Evolutionary conservation across 2,113 vertebrate genomes (phyloP), one percentile per base, ranked within the genome.

Genomic region (Phyllostomus hastatus): DNA sequence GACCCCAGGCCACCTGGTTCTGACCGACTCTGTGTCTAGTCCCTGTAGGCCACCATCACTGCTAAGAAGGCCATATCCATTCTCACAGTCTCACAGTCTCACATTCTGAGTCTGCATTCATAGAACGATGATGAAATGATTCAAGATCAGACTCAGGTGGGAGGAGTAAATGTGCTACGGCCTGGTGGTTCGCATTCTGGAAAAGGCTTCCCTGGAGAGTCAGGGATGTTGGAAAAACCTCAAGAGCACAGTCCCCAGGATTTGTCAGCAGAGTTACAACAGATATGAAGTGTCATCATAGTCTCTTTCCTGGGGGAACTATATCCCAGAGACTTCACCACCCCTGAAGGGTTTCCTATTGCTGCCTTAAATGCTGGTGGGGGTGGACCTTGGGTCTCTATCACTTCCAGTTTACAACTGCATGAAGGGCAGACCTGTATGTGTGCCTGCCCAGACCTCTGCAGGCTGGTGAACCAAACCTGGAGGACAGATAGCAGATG

Each of bases 1-100:
- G 3, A 61, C 35, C 4, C 7, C 24, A 28, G 11, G 50, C 31
- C 73, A 19, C 69, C 73, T 95, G 10, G 10, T 22, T 82, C 64
- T 57, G 15, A 33, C 3, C 0, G 11, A 16, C 1, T 35, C 11
- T 19, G 75, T 2, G 12, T 28, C 24, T 10, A 43, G 33, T 26
- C 22, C 8, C 48, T 64, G 19, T n/a, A 38, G 78, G 35, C 4
- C 31, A 4, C 38, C 6, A 8, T 33, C 72, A 69, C 11, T 50
- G 9, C 20, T 79, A 10, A 31, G 24, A 14, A 28, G 11, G 38
- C 31, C n/a, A 43, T 28, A 75, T 4, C 2, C 57, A 4, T 54
- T 76, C 64, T 72, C 6, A 46, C 24, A 43, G 10, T 76, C 64
- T 72, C 6, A 46, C 19, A 43, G 10, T 19, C 24, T 70, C 7